Base-by-base conservation (phyloP, 2,113 vertebrate species). In the Phaethornis superciliosus region DNA sequence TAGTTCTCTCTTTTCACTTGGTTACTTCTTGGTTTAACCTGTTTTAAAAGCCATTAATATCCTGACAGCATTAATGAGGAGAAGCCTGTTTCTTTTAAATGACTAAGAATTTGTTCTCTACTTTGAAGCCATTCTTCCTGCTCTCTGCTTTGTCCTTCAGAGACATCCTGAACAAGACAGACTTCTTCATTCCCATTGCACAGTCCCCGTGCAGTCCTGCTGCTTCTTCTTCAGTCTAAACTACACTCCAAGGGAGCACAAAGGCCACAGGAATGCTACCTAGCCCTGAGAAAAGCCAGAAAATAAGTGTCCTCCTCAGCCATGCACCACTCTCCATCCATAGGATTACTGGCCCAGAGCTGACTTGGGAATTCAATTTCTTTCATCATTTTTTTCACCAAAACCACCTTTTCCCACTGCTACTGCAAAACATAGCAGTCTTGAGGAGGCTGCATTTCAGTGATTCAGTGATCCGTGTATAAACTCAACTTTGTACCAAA, bases 401-500 rank as follows among this genome's bases (percentile, higher is more conserved):
- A 87, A 85, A 17, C 32, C 44, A 46, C n/a, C 42, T 79, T 84
- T 90, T 19, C 13, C 23, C 58, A 56, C 72, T 81, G 49, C 44
- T 68, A 12, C 49, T 87, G 70, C 54, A 85, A 87, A 72, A 18
- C 4, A 0, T 11, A 15, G 63, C 74, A 19, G 64, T 87, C 52
- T 81, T 71, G 30, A 0, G 0, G 44, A 87, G 74, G 46, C 32
- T 87, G 46, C 65, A 51, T 87, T 93, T 93, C 84, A 69, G 49
- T 58, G 35, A 24, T 72, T 84, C 56, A 28, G 54, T 32, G 58
- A 84, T 54, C 35, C 8, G 9, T 26, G 20, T 46, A 64, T 76
- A 80, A 87, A 72, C 67, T 55, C 62, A 42, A n/a, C 32, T 89
- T 94, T 87, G n/a, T 76, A 70, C n/a, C 54, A 76, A 85, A 92